phyloP scores from a whole-genome alignment of 2,113 vertebrate genomes.

The Anser cygnoides region DNA sequence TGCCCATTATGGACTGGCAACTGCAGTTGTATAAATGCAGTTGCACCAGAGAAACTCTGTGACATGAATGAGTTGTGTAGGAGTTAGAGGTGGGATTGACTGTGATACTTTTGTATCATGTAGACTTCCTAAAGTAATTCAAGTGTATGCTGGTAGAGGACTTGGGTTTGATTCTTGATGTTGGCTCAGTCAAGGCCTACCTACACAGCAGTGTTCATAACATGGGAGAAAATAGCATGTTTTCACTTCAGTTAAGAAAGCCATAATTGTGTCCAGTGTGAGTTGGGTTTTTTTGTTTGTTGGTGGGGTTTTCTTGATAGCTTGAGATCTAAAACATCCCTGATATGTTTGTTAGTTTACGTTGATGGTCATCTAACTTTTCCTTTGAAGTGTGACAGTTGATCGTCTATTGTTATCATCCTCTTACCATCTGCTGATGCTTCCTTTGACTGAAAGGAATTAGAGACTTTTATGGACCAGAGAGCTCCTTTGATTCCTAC shows the following conservation, averaged over 20 bases:
- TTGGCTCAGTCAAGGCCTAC: background rate
- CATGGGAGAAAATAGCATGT: background rate
- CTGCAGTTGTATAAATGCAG: background rate
- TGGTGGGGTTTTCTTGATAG: background rate
- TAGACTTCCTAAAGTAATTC: background rate
- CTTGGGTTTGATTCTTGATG: background rate
- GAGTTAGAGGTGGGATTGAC: background rate
- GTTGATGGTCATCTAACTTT: background rate
- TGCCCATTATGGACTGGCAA: background rate
- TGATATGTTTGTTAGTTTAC: background rate
- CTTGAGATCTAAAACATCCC: background rate
- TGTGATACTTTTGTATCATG: background rate
- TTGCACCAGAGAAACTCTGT: background rate
- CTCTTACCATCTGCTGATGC: background rate
- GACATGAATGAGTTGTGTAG: background rate
- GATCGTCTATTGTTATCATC: background rate
- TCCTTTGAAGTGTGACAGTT: background rate
- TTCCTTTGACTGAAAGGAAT: background rate
- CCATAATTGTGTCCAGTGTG: background rate
- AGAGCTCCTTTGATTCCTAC: background rate
- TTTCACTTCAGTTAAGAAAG: conserved; percentile 1
- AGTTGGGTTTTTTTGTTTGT: background rate
- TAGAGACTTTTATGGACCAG: background rate
- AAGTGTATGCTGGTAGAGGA: background rate
- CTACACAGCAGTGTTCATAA: background rate